Evolutionary conservation across 37 sponge, comb jelly and placozoan genomes (phyloP).

Genomic region (Mnemiopsis leidyi): DNA sequence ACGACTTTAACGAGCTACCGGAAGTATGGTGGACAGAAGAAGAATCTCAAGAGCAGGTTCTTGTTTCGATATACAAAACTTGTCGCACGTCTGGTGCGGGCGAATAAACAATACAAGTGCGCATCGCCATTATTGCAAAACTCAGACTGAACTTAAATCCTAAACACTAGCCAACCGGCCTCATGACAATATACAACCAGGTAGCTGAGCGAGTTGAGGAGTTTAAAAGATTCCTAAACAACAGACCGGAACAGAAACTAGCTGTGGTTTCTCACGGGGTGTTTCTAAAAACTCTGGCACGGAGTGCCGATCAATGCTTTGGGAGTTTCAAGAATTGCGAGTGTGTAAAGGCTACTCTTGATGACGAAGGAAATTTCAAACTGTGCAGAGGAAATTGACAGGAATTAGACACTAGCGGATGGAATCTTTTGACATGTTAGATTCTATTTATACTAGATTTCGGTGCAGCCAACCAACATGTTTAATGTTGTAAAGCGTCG

Average conservation of each 20-base stretch:
- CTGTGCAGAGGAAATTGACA: too few relatives aligned
- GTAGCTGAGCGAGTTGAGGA: not conserved
- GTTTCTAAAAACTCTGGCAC: not conserved
- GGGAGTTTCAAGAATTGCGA: not conserved
- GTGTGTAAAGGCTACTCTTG: not conserved
- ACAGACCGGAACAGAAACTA: not conserved
- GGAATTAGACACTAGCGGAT: too few relatives aligned
- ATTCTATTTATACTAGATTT: too few relatives aligned
- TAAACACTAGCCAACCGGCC: too few relatives aligned
- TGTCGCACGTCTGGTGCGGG: too few relatives aligned
- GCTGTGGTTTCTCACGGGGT: conserved; percentile 30
- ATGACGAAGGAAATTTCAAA: not conserved
- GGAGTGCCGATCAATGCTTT: not conserved
- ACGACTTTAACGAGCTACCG: not conserved
- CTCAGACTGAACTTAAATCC: too few relatives aligned
- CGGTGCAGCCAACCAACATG: too few relatives aligned
- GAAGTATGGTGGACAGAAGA: conserved; percentile 14
- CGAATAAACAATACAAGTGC: too few relatives aligned
- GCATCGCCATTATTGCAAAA: too few relatives aligned
- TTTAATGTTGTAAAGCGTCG: too few relatives aligned
- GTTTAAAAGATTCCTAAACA: not conserved
- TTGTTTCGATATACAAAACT: too few relatives aligned
- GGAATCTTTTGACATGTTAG: too few relatives aligned
- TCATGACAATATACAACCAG: not conserved
- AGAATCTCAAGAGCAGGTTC: not conserved